Conservation (phyloP, 2,888 invertebrate species). For the Protophormia terraenovae region DNA sequence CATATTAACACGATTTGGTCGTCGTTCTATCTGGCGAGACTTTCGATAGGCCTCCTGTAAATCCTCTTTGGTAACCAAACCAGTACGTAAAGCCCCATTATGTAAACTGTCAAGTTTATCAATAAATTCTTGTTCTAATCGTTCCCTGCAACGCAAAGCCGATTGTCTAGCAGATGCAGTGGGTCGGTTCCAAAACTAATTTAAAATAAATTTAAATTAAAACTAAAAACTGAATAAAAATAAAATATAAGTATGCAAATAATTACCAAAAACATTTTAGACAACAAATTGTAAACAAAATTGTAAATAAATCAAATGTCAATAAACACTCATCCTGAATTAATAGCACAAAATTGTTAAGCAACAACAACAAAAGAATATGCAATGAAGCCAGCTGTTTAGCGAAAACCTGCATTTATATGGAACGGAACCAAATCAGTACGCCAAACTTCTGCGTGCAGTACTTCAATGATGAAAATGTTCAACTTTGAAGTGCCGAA, state of each 20-base stretch:
- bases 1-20: conserved; percentile 75
- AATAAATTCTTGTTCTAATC: conserved; percentile 74
- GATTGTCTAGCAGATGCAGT: conserved; percentile 71
- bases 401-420: too few relatives aligned
- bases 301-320: conserved; percentile 4
- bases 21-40: conserved; percentile 74
- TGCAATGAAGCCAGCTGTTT: conserved; percentile 26
- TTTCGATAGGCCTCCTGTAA: conserved; percentile 78
- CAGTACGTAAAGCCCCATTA: conserved; percentile 76
- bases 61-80: conserved; percentile 76
- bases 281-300: conserved; percentile 29
- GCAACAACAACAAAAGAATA: not conserved
- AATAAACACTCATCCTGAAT: not conserved
- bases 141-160: conserved; percentile 69
- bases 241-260: not conserved
- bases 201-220: not conserved
- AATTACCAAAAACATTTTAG: conserved; percentile 59
- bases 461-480: too few relatives aligned
- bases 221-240: not conserved
- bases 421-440: too few relatives aligned
- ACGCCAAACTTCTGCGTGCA: too few relatives aligned
- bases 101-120: conserved; percentile 77
- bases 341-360: not conserved
- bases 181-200: conserved; percentile 77
- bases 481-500: too few relatives aligned